Evolutionary conservation across 2,113 vertebrate species (phyloP).

Genomic region (Istiophorus platypterus): DNA sequence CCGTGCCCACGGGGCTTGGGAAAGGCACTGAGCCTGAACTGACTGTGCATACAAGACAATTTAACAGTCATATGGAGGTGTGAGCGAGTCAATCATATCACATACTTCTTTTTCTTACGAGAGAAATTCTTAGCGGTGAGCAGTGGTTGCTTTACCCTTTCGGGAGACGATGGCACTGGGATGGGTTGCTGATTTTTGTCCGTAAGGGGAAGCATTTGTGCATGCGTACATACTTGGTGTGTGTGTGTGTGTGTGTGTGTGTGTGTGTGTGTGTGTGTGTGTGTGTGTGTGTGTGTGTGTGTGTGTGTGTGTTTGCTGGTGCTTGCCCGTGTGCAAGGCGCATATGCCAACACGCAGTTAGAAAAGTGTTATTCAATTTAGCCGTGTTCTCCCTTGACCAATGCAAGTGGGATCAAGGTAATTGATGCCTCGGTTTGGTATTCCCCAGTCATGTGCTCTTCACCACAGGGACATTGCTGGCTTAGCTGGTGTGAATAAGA

Average conservation of each 20-base stretch:
- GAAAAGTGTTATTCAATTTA: conserved; percentile 76
- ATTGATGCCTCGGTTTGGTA: conserved; percentile 73
- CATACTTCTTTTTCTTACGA: conserved; percentile 43
- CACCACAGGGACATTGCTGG: conserved; percentile 58
- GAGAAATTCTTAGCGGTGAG: conserved; percentile 38
- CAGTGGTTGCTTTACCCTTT: conserved; percentile 46
- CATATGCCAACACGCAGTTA: conserved; percentile 33
- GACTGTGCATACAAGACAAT: conserved; percentile 69
- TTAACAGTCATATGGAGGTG: conserved; percentile 82
- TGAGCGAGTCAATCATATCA: conserved; percentile 80
- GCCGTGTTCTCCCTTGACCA: conserved; percentile 64
- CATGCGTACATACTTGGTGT: too few relatives aligned
- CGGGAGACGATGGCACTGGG: conserved; percentile 49
- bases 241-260: background rate
- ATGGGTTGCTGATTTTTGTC: conserved; percentile 65
- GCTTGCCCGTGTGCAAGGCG: background rate
- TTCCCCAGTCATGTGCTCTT: conserved; percentile 54
- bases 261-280: background rate
- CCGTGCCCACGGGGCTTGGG: conserved; percentile 58
- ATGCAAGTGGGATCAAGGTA: conserved; percentile 70
- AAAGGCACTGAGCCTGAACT: conserved; percentile 63
- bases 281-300: conserved; percentile 1
- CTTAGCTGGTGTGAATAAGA: conserved; percentile 68
- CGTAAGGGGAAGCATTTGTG: background rate
- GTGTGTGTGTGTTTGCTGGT: background rate